Base-by-base conservation (phyloP, 2,888 invertebrate species). In the Xanthia togata region DNA sequence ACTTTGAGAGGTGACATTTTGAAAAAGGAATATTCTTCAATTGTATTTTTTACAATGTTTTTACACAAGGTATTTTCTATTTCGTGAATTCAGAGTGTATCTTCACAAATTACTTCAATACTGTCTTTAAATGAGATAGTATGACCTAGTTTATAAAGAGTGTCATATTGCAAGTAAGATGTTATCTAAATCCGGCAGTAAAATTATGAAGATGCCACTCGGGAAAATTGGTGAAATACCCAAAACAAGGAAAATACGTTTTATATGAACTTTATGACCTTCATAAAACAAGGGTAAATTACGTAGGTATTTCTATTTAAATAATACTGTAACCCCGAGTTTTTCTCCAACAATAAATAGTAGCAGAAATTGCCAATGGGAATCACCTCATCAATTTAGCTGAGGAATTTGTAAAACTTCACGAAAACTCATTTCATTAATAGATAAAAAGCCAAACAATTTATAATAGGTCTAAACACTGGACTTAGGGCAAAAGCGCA, bases 1-100 rank as follows among this genome's bases (percentile, higher is more conserved):
- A 86, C 74, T 87, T 82, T 86, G 1, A 57, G 44, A 41, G 85
- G 12, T 23, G 81, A 47, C 84, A 81, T 81, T 0, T 57, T 70
- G 4, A 38, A 55, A 14, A 44, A 38, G 0, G 8, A 26, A 20
- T 23, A 0, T 53, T 17, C 9, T 17, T 0, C 14, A 31, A n/a
- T 31, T 38, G 50, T 50, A 31, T 75, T 59, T 41, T 41, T 35
- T n/a, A n/a, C n/a, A n/a, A n/a, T n/a, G n/a, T n/a, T n/a, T n/a
- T n/a, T 12, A 26, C 1, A 35, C n/a, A 2, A 23, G 50, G 0
- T 17, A n/a, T 20, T 5, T 26, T 53, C 2, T 4, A 35, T 44
- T 26, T 31, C n/a, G 6, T 63, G 14, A 82, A 26, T 47, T n/a
- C 12, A 4, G 41, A 64, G 35, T 65, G 31, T 50, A 4, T 53